Evolutionary conservation across 2,888 invertebrate genomes (phyloP).

Genomic region (Ennomos quercinarius): DNA sequence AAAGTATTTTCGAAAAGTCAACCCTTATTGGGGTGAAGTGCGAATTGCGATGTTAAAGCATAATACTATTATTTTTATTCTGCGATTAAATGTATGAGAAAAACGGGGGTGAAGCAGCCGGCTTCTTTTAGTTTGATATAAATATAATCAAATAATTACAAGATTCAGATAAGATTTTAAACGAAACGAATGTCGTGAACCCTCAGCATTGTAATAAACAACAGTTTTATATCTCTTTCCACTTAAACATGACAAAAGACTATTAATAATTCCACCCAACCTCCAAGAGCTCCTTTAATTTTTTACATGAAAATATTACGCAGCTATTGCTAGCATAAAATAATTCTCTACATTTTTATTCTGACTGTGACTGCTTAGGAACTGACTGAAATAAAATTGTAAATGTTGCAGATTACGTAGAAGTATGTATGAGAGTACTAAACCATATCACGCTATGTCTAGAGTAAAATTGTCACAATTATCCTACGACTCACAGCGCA

Average conservation of each 20-base stretch:
- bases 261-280: conserved; percentile 13
- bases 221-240: conserved; percentile 13
- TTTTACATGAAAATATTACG: conserved; percentile 14
- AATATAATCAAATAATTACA: no score
- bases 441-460: neutral
- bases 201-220: neutral
- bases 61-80: no score
- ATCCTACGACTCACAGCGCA: conserved; percentile 14
- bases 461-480: neutral
- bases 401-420: neutral
- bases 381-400: neutral
- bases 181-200: no score
- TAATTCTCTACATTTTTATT: neutral
- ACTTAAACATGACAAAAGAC: conserved; percentile 15
- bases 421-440: neutral
- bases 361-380: neutral
- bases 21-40: no score
- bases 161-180: no score
- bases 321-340: neutral
- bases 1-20: no score
- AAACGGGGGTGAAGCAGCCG: no score
- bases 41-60: no score
- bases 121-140: no score
- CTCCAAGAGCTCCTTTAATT: conserved; percentile 12
- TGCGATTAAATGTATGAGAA: no score